phyloP scores from a whole-genome alignment of 2,888 invertebrate species.

The Corythucha ciliata region DNA sequence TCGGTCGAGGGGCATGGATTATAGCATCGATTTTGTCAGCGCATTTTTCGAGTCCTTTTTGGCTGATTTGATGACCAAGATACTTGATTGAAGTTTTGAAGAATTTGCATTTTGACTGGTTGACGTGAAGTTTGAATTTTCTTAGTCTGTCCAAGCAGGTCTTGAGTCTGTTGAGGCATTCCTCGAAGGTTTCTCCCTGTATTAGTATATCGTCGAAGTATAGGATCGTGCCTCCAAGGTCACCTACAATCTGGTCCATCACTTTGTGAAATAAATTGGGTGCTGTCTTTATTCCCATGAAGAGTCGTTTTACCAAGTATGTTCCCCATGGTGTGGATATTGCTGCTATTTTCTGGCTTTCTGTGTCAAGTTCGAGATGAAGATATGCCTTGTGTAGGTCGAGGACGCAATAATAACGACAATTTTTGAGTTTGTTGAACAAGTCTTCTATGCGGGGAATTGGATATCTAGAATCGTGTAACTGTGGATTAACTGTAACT shows the following conservation, averaged over 20 bases:
- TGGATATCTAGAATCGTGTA: slow-evolving; percentile 31
- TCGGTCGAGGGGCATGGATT: slow-evolving; percentile 3
- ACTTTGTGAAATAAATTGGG: slow-evolving; percentile 29
- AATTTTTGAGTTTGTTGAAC: slow-evolving; percentile 12
- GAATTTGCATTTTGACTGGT: slow-evolving; percentile 24
- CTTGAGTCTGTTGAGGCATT: slow-evolving; percentile 6
- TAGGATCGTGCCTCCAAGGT: not conserved
- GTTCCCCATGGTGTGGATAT: slow-evolving; percentile 13
- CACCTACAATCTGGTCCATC: slow-evolving; percentile 24
- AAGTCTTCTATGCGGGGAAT: slow-evolving; percentile 27
- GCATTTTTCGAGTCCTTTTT: slow-evolving; percentile 18
- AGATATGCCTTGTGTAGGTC: slow-evolving; percentile 17
- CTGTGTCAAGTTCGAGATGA: slow-evolving; percentile 11
- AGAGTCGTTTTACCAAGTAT: slow-evolving; percentile 17
- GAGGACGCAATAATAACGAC: slow-evolving; percentile 9
- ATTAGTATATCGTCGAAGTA: slow-evolving; percentile 22
- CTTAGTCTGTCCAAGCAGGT: slow-evolving; percentile 7
- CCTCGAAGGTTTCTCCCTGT: slow-evolving; percentile 10
- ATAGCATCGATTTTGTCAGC: slow-evolving; percentile 24
- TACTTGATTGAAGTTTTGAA: slow-evolving; percentile 13
- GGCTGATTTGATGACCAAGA: slow-evolving; percentile 18
- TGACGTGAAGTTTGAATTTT: slow-evolving; percentile 25
- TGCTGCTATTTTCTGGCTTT: slow-evolving; percentile 8
- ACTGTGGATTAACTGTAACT: slow-evolving; percentile 9
- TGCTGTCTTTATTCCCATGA: slow-evolving; percentile 28